Evolutionary conservation across 2,888 invertebrate genomes (phyloP).

Genomic region (Drosophila subsilvestris): DNA sequence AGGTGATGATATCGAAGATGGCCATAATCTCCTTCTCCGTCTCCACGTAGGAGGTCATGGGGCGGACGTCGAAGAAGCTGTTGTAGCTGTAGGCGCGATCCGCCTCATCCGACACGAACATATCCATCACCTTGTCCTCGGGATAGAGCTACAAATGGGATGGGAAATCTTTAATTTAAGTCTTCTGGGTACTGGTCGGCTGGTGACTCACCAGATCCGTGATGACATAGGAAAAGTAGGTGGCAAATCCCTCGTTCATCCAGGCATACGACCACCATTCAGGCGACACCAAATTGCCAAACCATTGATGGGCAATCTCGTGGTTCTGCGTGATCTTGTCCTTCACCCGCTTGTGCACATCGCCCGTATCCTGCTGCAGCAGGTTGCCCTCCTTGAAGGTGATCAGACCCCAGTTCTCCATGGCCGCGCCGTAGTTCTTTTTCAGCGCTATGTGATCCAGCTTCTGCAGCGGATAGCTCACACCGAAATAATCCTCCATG

Average conservation of each 20-base stretch:
- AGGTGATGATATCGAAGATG: slow-evolving; percentile 87
- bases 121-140: slow-evolving; percentile 88
- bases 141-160: slow-evolving; percentile 86
- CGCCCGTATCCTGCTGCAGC: slow-evolving; percentile 83
- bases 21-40: slow-evolving; percentile 73
- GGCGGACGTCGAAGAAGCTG: slow-evolving; percentile 70
- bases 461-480: slow-evolving; percentile 90
- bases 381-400: slow-evolving; percentile 85
- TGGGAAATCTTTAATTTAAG: neutral
- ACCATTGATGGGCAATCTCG: slow-evolving; percentile 91
- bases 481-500: slow-evolving; percentile 88
- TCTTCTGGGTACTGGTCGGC: neutral
- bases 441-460: slow-evolving; percentile 95
- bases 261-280: slow-evolving; percentile 90
- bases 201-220: slow-evolving; percentile 75
- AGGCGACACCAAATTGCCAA: slow-evolving; percentile 90
- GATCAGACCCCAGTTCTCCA: slow-evolving; percentile 98
- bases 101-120: slow-evolving; percentile 84
- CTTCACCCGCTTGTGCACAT: slow-evolving; percentile 77
- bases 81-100: slow-evolving; percentile 75
- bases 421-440: slow-evolving; percentile 92
- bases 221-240: slow-evolving; percentile 80
- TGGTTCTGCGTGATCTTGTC: slow-evolving; percentile 86
- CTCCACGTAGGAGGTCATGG: slow-evolving; percentile 82
- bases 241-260: slow-evolving; percentile 90